Evolutionary conservation across 2,888 invertebrate genomes (phyloP), one percentile per base, ranked within the genome.

Genomic region (Ecliptopera silaceata): DNA sequence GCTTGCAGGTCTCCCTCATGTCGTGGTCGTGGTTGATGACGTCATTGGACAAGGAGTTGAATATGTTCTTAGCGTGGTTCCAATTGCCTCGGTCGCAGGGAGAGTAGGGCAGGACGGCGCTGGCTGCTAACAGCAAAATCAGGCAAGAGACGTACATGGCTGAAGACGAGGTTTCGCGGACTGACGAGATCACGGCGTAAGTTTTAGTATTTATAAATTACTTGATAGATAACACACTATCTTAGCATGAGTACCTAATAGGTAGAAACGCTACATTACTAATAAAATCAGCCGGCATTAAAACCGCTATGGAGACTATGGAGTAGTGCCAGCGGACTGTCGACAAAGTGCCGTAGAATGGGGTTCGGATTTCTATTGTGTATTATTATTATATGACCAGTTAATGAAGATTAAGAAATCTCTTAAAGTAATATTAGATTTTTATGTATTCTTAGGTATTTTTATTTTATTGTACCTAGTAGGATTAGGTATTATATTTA

Each of bases 1-100:
- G 61, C 43, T 61, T 59, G 52, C 68, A 68, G n/a, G 55, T 63
- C 13, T 56, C 58, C 20, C 46, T 38, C 0, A 64, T 41, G 15
- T 59, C 55, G 36, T 56, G 48, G 53, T 68, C 68, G 1, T 57
- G 48, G 39, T 42, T 17, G 10, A 60, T 60, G 42, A 66, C 41
- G 6, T 56, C 45, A n/a, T 58, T 57, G 39, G 64, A 52, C 15
- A 66, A 36, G 17, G 15, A 47, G 32, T 64, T 55, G 51, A 66
- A 66, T 17, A 45, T 18, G 31, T 26, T 48, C 10, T 45, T 47
- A 3, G 59, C 59, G 2, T 52, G 48, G 45, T 61, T 58, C 26
- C 18, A 46, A 17, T 50, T 52, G 32, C 31, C 36, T 10, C 54
- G 45, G 47, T 60, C 44, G 45, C 58, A 56, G 13, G 53, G 20